phyloP scores from a whole-genome alignment of 2,113 vertebrate species.

The Hyla sarda region DNA sequence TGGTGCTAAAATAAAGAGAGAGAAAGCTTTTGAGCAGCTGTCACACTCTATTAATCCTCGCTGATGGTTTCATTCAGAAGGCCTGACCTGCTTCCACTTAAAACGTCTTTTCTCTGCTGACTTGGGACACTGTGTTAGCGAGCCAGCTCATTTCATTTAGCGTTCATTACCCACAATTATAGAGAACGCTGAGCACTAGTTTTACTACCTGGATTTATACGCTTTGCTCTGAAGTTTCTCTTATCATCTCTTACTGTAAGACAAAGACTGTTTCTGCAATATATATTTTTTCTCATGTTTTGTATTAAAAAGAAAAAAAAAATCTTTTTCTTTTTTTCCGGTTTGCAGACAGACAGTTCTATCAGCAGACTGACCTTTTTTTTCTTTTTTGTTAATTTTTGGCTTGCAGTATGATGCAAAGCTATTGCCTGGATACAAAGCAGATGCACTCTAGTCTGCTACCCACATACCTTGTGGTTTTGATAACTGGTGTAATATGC shows the following conservation, averaged over 20 bases:
- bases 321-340: not conserved
- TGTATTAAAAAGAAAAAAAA: too few relatives aligned
- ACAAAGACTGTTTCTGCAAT: not conserved
- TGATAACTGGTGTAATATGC: conserved; percentile 12
- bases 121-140: conserved; percentile 67
- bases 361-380: not conserved
- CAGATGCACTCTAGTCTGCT: not conserved
- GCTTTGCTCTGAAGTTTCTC: not conserved
- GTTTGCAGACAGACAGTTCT: not conserved
- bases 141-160: conserved; percentile 64
- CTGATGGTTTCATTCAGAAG: conserved; percentile 80
- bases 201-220: not conserved
- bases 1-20: conserved; percentile 81
- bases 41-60: conserved; percentile 82
- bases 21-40: conserved; percentile 82
- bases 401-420: not conserved
- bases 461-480: conserved; percentile 1
- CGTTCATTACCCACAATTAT: conserved; percentile 44
- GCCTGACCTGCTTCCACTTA: conserved; percentile 65
- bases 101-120: conserved; percentile 68
- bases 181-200: not conserved
- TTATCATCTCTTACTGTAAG: not conserved
- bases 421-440: conserved; percentile 5
- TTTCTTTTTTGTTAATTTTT: not conserved
- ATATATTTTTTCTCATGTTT: too few relatives aligned